Conservation (phyloP, 2,888 invertebrate species). For the Artemia sinica region DNA sequence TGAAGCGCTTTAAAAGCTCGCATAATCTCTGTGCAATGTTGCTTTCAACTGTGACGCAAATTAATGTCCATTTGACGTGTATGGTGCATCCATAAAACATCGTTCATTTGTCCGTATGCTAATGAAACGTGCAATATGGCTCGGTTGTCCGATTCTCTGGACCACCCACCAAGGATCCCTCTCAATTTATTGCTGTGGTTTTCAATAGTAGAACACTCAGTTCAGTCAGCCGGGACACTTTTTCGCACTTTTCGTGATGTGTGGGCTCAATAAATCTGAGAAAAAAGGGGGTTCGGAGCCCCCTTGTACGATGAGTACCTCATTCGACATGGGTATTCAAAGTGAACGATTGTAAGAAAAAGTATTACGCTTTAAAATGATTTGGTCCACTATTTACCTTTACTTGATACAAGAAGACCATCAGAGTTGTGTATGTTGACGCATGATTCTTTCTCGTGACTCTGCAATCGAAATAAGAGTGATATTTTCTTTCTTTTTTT, state of each 20-base stretch:
- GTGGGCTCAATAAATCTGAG: conserved; percentile 9
- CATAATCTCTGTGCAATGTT: too few species aligned
- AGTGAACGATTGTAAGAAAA: too few species aligned
- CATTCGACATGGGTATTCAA: conserved; percentile 9
- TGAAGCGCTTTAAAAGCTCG: too few species aligned
- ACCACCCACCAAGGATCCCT: conserved; percentile 9
- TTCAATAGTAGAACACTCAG: conserved; percentile 12
- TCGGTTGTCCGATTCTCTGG: conserved; percentile 4
- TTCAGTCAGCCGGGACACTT: conserved; percentile 10
- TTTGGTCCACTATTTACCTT: too few species aligned
- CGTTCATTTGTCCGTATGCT: conserved; percentile 13
- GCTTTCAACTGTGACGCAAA: neutral
- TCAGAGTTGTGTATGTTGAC: too few species aligned
- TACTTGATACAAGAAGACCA: too few species aligned
- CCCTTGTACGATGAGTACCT: conserved; percentile 11
- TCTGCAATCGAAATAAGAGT: too few species aligned
- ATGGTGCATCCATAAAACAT: conserved; percentile 8
- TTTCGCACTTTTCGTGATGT: conserved; percentile 11
- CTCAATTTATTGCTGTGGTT: neutral
- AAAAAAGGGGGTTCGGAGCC: conserved; percentile 13
- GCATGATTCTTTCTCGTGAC: too few species aligned
- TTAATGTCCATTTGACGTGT: neutral
- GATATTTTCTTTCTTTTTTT: too few species aligned
- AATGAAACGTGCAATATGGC: conserved; percentile 13
- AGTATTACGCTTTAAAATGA: too few species aligned